Base-by-base conservation (phyloP, 2,888 invertebrate species). In the Callyntrura guangdongensis region DNA sequence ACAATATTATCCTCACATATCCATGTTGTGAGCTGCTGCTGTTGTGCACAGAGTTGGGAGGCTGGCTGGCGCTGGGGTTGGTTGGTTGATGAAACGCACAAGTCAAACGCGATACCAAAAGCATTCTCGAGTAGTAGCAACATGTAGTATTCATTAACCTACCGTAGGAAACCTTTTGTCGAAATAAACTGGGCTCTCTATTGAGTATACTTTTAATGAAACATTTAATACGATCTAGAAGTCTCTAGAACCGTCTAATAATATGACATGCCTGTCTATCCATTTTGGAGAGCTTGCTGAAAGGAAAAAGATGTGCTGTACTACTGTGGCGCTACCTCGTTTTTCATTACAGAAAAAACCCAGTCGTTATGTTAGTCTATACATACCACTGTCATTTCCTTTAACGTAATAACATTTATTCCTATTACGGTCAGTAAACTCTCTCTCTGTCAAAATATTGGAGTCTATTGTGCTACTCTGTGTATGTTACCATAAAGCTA, bases 51-150 rank as follows among this genome's bases (percentile, higher is more conserved):
- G 2, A 36, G 64, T 64, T n/a, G n/a, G n/a, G n/a, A n/a, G n/a
- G n/a, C n/a, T n/a, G n/a, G n/a, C n/a, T n/a, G n/a, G n/a, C n/a
- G n/a, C 9, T 64, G 64, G 45, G 45, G 12, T 14, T 81, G 59
- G 17, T 6, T 53, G 79, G 17, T 45, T 64, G n/a, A 8, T 53
- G 56, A 11, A 20, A 45, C 69, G 2, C 36, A 84, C 84, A 69
- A 84, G 53, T 84, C 69, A 84, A 49, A 67, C 64, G 67, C 49
- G 20, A 83, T 82, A 27, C 27, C 27, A n/a, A 79, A 79, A 79
- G 27, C 56, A 36, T 36, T 25, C 27, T 72, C 27, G 36, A 9
- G 22, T 9, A 49, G 59, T 14, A 27, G 27, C 22, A 27, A 67
- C 20, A 67, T 27, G 59, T 17, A n/a, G 59, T 17, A n/a, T 67